A percentile compares a stretch with the other conserved stretches of the same genome.
These are phyloP conservation scores for Oceanodroma tethys DNA, from an alignment of 2,113 vertebrate species.

Conservation along the genomic window DNA sequence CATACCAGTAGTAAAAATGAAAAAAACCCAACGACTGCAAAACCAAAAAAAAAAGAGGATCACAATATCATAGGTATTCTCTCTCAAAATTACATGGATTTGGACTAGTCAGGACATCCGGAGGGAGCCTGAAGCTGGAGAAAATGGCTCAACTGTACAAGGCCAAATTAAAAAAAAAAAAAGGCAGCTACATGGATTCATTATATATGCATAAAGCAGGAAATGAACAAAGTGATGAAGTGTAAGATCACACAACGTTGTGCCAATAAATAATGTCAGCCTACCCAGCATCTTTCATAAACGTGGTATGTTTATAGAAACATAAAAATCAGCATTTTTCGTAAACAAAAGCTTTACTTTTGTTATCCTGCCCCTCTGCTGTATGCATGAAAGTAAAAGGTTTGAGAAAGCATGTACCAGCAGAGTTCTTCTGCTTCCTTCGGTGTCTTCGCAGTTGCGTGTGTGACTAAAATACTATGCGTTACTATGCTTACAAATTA, in stretches of 20 bases:
- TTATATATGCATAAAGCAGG: neutral
- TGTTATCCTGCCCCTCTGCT: neutral
- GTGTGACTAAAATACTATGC: neutral
- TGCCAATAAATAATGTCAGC: slow-evolving; percentile 24
- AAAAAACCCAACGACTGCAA: neutral
- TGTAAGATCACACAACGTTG: neutral
- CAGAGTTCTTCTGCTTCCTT: neutral
- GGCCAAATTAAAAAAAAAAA: neutral
- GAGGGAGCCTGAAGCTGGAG: neutral
- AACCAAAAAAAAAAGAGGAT: neutral
- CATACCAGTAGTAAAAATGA: neutral
- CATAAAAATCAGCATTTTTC: neutral
- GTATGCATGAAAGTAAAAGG: neutral
- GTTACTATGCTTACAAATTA: neutral
- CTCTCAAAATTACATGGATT: neutral
- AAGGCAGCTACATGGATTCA: neutral
- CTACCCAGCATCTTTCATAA: neutral
- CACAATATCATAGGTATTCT: neutral
- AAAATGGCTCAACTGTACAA: neutral
- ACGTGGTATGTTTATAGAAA: neutral
- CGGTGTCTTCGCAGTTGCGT: neutral
- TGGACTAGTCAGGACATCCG: neutral
- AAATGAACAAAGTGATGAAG: neutral
- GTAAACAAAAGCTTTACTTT: neutral
- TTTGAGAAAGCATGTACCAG: neutral